Evolutionary conservation across 2,113 vertebrate species (phyloP).

Genomic region (Apodemus speciosus): DNA sequence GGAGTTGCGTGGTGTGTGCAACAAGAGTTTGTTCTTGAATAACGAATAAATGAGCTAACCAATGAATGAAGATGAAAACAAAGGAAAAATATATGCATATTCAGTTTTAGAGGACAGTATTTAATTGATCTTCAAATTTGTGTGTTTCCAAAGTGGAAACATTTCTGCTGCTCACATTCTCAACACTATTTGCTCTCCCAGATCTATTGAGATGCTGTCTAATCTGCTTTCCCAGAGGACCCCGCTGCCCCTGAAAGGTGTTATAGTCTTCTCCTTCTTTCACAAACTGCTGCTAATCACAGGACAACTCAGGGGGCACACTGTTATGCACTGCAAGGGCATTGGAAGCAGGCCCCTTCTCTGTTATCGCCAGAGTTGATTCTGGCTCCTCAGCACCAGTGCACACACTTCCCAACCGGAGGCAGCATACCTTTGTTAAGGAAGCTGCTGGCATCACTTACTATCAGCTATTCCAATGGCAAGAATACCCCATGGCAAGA

Average conservation of each 20-base stretch:
- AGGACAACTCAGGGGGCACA: neutral
- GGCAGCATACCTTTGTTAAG: neutral
- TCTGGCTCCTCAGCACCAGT: neutral
- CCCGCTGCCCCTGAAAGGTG: neutral
- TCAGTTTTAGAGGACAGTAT: conserved; percentile 47
- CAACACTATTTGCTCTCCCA: neutral
- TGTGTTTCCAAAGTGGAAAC: neutral
- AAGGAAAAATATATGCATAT: conserved; percentile 23
- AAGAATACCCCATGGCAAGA: neutral
- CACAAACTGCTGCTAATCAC: neutral
- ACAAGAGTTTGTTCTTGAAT: neutral
- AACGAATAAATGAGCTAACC: neutral
- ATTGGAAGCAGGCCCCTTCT: neutral
- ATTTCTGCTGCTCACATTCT: neutral
- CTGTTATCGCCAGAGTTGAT: neutral
- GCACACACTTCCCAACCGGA: neutral
- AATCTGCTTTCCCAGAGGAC: conserved; percentile 13
- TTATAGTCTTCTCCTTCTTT: neutral
- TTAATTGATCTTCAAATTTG: conserved; percentile 45
- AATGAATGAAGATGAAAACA: conserved; percentile 14
- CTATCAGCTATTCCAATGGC: neutral
- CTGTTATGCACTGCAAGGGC: neutral
- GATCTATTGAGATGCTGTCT: neutral
- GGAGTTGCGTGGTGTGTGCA: conserved; percentile 40
- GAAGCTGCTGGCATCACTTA: neutral